These are phyloP conservation scores for Petrocephalus microphthalmus DNA, from an alignment of 2,113 vertebrate species.

Conservation along the genomic window DNA sequence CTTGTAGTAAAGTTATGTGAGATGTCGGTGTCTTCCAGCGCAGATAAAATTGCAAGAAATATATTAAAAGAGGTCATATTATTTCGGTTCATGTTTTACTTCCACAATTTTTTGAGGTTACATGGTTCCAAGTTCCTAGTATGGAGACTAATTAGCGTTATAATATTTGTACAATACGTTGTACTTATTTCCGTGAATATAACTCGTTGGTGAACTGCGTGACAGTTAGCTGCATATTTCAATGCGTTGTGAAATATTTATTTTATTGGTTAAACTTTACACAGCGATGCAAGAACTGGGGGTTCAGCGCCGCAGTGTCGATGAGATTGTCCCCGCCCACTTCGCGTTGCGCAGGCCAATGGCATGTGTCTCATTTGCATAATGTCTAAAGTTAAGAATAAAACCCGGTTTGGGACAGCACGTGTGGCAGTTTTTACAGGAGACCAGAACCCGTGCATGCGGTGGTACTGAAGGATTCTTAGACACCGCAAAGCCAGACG, in stretches of 20 bases:
- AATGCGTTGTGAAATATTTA: not conserved
- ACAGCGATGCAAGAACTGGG: no score
- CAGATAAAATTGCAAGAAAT: not conserved
- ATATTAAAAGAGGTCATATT: not conserved
- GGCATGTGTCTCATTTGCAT: constrained; percentile 50
- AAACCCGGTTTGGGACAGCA: constrained; percentile 49
- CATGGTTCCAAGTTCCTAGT: not conserved
- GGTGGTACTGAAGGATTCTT: not conserved
- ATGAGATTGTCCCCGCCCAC: constrained; percentile 37
- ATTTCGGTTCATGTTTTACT: not conserved
- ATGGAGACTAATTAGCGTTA: not conserved
- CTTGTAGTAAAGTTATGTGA: not conserved
- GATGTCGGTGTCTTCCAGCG: not conserved
- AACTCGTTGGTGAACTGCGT: not conserved
- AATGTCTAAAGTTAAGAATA: constrained; percentile 45
- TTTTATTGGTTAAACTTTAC: not conserved
- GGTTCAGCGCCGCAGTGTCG: constrained; percentile 1
- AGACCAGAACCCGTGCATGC: constrained; percentile 25
- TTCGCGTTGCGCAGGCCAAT: constrained; percentile 52
- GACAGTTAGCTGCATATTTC: not conserved
- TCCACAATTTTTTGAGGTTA: not conserved
- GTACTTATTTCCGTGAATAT: not conserved
- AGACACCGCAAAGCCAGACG: not conserved
- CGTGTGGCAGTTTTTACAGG: constrained; percentile 46
- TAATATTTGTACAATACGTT: not conserved